phyloP scores from a whole-genome alignment of 2,113 vertebrate genomes.

The Macquaria ambigua region DNA sequence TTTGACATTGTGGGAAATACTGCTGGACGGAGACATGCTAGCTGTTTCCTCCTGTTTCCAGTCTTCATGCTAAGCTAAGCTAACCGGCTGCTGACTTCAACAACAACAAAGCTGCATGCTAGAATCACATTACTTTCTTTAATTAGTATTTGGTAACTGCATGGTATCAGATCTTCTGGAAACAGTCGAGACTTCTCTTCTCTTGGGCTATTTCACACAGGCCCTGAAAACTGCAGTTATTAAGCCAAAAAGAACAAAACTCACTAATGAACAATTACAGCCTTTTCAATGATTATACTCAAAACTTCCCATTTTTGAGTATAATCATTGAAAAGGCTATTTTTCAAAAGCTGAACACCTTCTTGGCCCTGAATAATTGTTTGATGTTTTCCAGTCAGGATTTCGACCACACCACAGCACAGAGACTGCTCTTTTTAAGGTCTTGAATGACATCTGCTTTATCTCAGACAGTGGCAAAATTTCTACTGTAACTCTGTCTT shows the following conservation, averaged over 20 bases:
- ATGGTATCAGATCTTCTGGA: background rate
- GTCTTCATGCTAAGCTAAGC: no score
- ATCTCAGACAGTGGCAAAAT: background rate
- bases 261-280: background rate
- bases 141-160: no score
- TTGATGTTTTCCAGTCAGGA: background rate
- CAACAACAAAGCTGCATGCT: background rate
- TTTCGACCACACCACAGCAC: background rate
- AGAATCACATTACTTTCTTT: no score
- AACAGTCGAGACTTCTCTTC: no score
- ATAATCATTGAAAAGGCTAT: background rate
- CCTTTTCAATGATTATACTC: no score
- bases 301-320: background rate
- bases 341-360: background rate
- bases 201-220: no score
- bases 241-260: background rate
- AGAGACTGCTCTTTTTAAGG: background rate
- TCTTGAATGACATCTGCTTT: background rate
- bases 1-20: no score
- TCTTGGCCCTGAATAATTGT: background rate
- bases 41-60: no score
- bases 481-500: no score
- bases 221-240: no score
- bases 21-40: no score
- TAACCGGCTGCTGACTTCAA: no score